Evolutionary conservation across 2,888 invertebrate genomes (phyloP).

Genomic region (Drosophila infuscata): DNA sequence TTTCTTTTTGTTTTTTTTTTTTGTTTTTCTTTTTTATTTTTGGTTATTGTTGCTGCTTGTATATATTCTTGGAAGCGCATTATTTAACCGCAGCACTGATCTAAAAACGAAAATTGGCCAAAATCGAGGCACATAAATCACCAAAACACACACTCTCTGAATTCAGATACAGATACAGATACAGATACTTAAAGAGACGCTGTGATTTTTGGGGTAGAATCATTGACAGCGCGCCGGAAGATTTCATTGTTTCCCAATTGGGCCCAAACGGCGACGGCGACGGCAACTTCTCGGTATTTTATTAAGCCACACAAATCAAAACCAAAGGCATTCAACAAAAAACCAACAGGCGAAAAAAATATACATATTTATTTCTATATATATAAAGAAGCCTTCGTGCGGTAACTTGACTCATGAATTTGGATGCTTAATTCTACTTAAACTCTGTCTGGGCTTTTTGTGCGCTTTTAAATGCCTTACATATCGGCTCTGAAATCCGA

Average conservation of each 20-base stretch:
- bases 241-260: constrained; percentile 80
- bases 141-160: constrained; percentile 48
- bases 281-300: constrained; percentile 77
- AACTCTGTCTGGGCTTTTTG: constrained; percentile 61
- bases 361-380: constrained; percentile 28
- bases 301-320: constrained; percentile 82
- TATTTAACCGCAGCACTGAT: constrained; percentile 73
- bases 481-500: constrained; percentile 57
- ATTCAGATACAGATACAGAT: constrained; percentile 23
- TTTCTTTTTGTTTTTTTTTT: too few species aligned
- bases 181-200: constrained; percentile 18
- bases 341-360: constrained; percentile 14
- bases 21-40: constrained; percentile 14
- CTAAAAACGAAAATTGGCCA: constrained; percentile 81
- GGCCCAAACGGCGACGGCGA: constrained; percentile 61
- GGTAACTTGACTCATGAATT: constrained; percentile 79
- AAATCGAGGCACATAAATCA: constrained; percentile 80
- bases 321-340: constrained; percentile 50
- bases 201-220: constrained; percentile 69
- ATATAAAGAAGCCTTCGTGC: constrained; percentile 62
- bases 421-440: constrained; percentile 80
- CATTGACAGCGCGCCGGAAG: constrained; percentile 80
- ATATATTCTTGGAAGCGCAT: constrained; percentile 77
- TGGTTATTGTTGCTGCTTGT: constrained; percentile 36
- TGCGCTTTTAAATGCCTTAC: constrained; percentile 63